These are phyloP conservation scores for Lasioglossum vierecki DNA, from an alignment of 2,888 invertebrate species.

Conservation along the genomic window DNA sequence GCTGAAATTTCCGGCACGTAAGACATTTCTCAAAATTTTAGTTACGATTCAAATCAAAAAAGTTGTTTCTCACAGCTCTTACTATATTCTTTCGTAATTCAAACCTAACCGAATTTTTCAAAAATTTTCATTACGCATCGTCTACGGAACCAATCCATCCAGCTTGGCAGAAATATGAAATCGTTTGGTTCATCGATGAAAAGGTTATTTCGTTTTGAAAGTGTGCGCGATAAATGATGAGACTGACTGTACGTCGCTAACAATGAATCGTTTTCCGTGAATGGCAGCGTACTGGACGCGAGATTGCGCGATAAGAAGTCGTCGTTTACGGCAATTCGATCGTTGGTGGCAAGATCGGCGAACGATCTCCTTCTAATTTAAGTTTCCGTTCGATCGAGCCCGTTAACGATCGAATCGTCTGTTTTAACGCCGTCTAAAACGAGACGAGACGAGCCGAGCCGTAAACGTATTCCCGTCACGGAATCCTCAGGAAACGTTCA, in stretches of 20 bases:
- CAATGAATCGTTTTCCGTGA: neutral
- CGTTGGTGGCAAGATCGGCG: neutral
- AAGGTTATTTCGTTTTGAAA: neutral
- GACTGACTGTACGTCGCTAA: neutral
- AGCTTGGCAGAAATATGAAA: neutral
- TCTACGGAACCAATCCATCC: neutral
- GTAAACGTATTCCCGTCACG: conserved; percentile 71
- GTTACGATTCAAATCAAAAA: neutral
- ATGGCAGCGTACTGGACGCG: neutral
- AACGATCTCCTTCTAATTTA: conserved; percentile 10
- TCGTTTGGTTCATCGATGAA: neutral
- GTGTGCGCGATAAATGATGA: neutral
- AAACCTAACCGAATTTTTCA: neutral
- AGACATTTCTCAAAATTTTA: neutral
- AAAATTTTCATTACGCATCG: neutral
- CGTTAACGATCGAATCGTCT: conserved; percentile 51
- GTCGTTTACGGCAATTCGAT: conserved; percentile 34
- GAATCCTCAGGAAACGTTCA: conserved; percentile 77
- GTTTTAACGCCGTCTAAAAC: conserved; percentile 4
- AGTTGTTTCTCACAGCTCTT: too few relatives aligned
- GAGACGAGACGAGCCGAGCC: conserved; percentile 17
- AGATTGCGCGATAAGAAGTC: conserved; percentile 14
- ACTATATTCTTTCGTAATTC: too few relatives aligned
- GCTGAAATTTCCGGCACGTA: neutral
- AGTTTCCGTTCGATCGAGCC: conserved; percentile 14